These are phyloP conservation scores for Corydoras sp. DNA, from an alignment of 2,113 vertebrate genomes.

Conservation along the genomic window DNA sequence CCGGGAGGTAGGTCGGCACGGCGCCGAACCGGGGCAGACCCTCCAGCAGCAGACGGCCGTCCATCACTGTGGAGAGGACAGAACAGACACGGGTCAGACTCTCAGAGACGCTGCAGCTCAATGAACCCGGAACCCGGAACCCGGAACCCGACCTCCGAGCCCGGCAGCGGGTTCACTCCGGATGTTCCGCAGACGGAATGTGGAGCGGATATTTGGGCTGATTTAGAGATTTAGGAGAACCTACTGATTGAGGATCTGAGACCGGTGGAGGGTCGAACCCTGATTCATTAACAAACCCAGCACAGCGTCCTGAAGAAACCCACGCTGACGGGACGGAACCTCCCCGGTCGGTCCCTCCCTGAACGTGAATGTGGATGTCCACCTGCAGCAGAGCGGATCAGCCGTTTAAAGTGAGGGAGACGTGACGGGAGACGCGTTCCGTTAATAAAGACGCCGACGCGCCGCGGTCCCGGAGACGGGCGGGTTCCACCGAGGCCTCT, in stretches of 20 bases:
- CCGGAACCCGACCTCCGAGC: neutral
- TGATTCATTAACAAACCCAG: too few relatives aligned
- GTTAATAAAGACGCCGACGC: too few relatives aligned
- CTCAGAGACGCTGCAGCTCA: slow-evolving; percentile 17
- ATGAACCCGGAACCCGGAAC: slow-evolving; percentile 19
- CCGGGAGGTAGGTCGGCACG: slow-evolving; percentile 82
- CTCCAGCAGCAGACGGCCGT: slow-evolving; percentile 70
- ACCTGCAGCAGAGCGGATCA: slow-evolving; percentile 15
- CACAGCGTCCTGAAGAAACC: too few relatives aligned
- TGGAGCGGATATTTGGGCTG: slow-evolving; percentile 31
- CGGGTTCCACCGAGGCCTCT: slow-evolving; percentile 37
- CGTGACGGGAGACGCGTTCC: slow-evolving; percentile 1
- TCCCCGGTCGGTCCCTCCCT: too few relatives aligned
- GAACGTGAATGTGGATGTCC: too few relatives aligned
- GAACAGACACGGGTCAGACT: slow-evolving; percentile 32
- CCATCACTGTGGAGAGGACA: slow-evolving; percentile 63
- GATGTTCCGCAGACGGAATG: neutral
- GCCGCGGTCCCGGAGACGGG: too few relatives aligned
- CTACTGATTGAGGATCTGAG: slow-evolving; percentile 57
- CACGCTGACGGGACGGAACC: too few relatives aligned
- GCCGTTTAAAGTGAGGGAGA: slow-evolving; percentile 43
- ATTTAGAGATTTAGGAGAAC: slow-evolving; percentile 42
- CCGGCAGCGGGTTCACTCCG: too few relatives aligned
- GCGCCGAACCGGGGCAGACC: slow-evolving; percentile 73
- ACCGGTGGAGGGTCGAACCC: too few relatives aligned